A percentile compares a stretch with the other conserved stretches of the same genome.
Evolutionary conservation across 2,797 vertebrate genomes (phyloP).

Genomic region (Phalanger gymnotis): DNA sequence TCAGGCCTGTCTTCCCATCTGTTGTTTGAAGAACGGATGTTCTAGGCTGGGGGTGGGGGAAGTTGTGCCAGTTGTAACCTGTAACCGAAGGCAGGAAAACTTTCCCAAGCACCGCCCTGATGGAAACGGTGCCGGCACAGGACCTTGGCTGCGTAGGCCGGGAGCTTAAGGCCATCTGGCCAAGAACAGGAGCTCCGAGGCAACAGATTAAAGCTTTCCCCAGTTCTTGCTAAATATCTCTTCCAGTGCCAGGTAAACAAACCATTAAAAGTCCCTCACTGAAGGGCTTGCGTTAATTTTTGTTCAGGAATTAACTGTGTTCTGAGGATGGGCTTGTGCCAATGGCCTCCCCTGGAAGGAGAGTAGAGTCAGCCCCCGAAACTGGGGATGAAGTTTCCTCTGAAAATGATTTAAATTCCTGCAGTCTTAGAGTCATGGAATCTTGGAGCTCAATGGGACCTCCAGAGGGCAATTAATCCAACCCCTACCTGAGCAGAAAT

Average conservation of each 20-base stretch:
- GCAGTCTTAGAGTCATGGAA: background rate
- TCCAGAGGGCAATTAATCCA: background rate
- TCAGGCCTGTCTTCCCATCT: conserved; percentile 79
- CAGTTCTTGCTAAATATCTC: conserved; percentile 12
- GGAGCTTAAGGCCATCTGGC: conserved; percentile 53
- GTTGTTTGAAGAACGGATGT: conserved; percentile 80
- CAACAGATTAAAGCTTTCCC: conserved; percentile 45
- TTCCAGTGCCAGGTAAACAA: conserved; percentile 25
- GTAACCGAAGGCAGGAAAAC: conserved; percentile 72
- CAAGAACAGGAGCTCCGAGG: conserved; percentile 37
- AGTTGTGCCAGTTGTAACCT: conserved; percentile 73
- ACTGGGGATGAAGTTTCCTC: background rate
- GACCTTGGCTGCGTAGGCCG: conserved; percentile 13
- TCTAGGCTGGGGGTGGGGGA: conserved; percentile 62
- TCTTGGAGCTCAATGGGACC: background rate
- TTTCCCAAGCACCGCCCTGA: conserved; percentile 78
- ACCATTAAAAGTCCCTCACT: conserved; percentile 45
- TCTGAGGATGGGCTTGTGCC: background rate
- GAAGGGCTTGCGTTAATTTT: conserved; percentile 48
- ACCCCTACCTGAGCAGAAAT: background rate
- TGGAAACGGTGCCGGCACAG: conserved; percentile 60
- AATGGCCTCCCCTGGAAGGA: accelerated
- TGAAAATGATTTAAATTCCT: background rate
- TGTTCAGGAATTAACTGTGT: conserved; percentile 28
- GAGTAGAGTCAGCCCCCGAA: background rate